Evolutionary conservation across 2,113 vertebrate genomes (phyloP).

Genomic region (Myotis yumanensis): DNA sequence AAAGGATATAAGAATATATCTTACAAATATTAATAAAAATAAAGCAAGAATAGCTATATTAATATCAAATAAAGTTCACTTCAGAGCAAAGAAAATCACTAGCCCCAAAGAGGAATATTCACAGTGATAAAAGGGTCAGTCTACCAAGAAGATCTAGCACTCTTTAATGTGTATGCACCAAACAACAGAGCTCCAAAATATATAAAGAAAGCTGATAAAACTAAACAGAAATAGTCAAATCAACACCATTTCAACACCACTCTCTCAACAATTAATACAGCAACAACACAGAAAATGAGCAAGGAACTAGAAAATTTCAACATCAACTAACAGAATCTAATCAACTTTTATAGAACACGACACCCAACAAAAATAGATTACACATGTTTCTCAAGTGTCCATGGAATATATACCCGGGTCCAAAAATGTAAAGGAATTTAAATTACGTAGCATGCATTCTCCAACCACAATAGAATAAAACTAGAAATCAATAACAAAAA

Average conservation of each 20-base stretch:
- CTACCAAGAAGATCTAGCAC: not conserved
- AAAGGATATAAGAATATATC: not conserved
- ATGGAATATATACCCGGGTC: not conserved
- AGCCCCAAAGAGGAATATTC: not conserved
- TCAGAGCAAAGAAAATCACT: not conserved
- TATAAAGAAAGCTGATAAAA: not conserved
- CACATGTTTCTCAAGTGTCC: not conserved
- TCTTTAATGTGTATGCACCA: not conserved
- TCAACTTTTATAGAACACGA: not conserved
- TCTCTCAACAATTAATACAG: not conserved
- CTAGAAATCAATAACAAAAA: not conserved
- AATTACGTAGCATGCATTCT: not conserved
- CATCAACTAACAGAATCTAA: not conserved
- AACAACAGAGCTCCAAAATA: not conserved
- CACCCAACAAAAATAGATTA: not conserved
- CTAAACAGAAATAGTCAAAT: not conserved
- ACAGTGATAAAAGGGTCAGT: not conserved
- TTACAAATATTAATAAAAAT: not conserved
- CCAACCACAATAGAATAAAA: not conserved
- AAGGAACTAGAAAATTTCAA: not conserved
- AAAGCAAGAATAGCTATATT: not conserved
- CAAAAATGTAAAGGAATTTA: not conserved
- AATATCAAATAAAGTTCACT: not conserved
- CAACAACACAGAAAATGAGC: not conserved
- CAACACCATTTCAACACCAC: not conserved